Base-by-base conservation (phyloP, 2,888 invertebrate genomes). In the Eristalis arbustorum region DNA sequence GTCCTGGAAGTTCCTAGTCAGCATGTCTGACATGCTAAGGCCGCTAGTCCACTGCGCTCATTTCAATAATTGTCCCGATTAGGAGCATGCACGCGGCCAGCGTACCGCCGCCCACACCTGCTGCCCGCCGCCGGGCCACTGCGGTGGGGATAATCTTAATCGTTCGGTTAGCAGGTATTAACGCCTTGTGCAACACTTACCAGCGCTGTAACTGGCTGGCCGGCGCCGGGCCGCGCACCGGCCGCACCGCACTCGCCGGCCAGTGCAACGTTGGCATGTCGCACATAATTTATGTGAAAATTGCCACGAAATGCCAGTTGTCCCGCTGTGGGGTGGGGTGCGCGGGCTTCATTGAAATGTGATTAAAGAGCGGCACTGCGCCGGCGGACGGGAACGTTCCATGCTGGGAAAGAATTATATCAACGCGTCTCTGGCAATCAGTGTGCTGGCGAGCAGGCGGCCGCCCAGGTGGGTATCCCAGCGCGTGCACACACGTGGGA, bases 141-240 rank as follows among this genome's bases (percentile, higher is more conserved):
- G 10, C 69, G 6, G 28, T 22, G 13, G 18, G 68, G 66, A 57
- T 82, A 74, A 82, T 74, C 82, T 82, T 74, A 85, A 85, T 77
- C 74, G 85, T 66, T 74, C 81, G 85, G 78, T 85, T 82, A 85
- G 82, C 74, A 78, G 77, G 85, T 85, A 85, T 78, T 82, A 81
- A 78, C 77, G 77, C 77, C 77, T 82, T 78, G 61, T 74, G 82
- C 68, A 68, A 85, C 85, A 85, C 77, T 82, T 82, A 68, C 57
- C 18, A 64, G 62, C 40, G 14, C 40, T 59, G 42, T 49, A 40
- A 25, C 42, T n/a, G 10, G 25, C 1, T 25, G 57, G 34, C 25
- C n/a, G n/a, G n/a, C n/a, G n/a, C n/a, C n/a, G n/a, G n/a, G 23
- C 57, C 18, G 34, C 13, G 13, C 11, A 3, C 28, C 56, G n/a